Conservation (phyloP, 2,113 vertebrate genomes). For the Sinosuthora webbiana region DNA sequence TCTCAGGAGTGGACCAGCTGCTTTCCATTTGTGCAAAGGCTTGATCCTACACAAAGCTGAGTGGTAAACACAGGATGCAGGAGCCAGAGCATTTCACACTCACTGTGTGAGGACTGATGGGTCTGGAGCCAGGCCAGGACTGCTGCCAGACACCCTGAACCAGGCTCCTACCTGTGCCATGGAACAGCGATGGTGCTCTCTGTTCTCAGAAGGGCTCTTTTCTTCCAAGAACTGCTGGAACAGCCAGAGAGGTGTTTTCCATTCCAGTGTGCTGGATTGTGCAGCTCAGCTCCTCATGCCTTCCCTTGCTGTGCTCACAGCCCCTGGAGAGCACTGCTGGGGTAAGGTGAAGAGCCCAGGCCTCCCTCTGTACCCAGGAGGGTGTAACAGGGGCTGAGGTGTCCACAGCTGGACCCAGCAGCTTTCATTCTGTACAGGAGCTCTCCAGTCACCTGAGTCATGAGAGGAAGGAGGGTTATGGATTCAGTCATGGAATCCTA, state of each 20-base stretch:
- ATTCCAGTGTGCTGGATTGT: neutral
- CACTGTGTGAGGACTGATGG: accelerated
- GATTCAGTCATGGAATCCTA: neutral
- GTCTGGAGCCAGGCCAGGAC: neutral
- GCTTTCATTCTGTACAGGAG: neutral
- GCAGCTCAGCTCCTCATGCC: neutral
- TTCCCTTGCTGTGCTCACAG: neutral
- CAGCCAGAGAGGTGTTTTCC: neutral
- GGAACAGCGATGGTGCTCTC: neutral
- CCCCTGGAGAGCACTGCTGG: neutral
- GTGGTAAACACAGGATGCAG: neutral
- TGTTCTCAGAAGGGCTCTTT: neutral
- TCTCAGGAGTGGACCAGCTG: neutral
- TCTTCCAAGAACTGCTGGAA: neutral
- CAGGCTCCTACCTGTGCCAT: neutral
- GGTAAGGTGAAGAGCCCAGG: neutral
- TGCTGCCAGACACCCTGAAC: neutral
- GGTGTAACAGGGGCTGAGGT: neutral
- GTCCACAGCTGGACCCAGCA: neutral
- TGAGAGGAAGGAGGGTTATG: neutral
- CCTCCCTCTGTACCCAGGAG: neutral
- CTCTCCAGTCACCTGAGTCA: neutral
- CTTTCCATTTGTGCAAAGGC: neutral
- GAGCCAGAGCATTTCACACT: neutral
- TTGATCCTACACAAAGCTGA: accelerated